Evolutionary conservation across 2,888 invertebrate species (phyloP).

Genomic region (Anagyrus pseudococci): DNA sequence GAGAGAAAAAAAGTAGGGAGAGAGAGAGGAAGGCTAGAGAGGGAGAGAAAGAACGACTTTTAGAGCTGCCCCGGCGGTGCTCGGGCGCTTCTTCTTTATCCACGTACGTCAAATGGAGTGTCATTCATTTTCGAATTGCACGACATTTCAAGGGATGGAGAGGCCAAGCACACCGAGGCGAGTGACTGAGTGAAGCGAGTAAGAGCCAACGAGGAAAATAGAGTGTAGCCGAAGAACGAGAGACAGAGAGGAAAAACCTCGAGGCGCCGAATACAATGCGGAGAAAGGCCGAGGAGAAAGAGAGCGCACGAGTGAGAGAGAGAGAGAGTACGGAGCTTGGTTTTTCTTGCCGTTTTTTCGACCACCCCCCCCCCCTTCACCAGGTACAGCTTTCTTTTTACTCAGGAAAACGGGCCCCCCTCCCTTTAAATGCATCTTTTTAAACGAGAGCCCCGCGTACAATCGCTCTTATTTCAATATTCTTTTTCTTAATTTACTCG

Average conservation of each 20-base stretch:
- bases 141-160: slow-evolving; percentile 43
- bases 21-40: too few species aligned
- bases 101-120: slow-evolving; percentile 47
- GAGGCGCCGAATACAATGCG: too few species aligned
- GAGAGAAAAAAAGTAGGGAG: too few species aligned
- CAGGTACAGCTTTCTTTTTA: slow-evolving; percentile 5
- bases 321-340: not conserved
- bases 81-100: slow-evolving; percentile 35
- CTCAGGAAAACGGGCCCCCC: too few species aligned
- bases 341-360: slow-evolving; percentile 24
- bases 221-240: too few species aligned
- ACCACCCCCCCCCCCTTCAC: slow-evolving; percentile 9
- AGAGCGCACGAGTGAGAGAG: slow-evolving; percentile 2
- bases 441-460: too few species aligned
- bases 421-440: too few species aligned
- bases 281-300: not conserved
- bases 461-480: too few species aligned
- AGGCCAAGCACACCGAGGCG: not conserved
- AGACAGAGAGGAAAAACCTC: too few species aligned
- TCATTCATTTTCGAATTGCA: slow-evolving; percentile 54
- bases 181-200: slow-evolving; percentile 24
- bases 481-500: too few species aligned
- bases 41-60: slow-evolving; percentile 13
- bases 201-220: too few species aligned
- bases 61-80: too few species aligned